Percentiles rank a stretch among this genome's conserved stretches.
Evolutionary conservation across 2,113 vertebrate genomes (phyloP).

Genomic region (Lethenteron camtschaticum): DNA sequence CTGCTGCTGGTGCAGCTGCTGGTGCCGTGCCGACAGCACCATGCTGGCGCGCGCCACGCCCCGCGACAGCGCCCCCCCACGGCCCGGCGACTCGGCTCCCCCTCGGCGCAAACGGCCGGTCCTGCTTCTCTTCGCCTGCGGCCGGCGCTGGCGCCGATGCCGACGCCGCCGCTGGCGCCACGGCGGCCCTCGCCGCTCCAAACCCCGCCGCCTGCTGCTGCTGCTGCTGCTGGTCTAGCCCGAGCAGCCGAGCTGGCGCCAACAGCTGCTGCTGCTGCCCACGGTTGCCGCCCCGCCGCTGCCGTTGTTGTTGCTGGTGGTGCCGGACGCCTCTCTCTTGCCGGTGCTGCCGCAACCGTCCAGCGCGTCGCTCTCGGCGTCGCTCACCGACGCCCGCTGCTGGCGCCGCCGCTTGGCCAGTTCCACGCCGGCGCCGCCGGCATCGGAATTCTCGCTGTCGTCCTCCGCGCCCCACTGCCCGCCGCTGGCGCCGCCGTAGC

Average conservation of each 20-base stretch:
- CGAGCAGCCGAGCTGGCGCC: conserved; percentile 49
- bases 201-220: conserved; percentile 47
- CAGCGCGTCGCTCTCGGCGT: conserved; percentile 1
- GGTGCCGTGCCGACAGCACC: conserved; percentile 20
- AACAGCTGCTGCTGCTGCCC: conserved; percentile 15
- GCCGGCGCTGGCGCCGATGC: too few relatives aligned
- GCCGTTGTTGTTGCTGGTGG: background rate
- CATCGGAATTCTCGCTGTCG: conserved; percentile 72
- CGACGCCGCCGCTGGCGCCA: background rate
- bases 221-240: conserved; percentile 65
- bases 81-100: conserved; percentile 55
- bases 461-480: conserved; percentile 62
- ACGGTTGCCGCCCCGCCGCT: background rate
- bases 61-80: conserved; percentile 25
- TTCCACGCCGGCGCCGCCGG: conserved; percentile 31
- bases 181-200: too few relatives aligned
- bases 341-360: too few relatives aligned
- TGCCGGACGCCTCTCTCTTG: too few relatives aligned
- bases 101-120: conserved; percentile 20
- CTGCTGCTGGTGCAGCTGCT: conserved; percentile 23
- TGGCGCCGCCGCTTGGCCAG: too few relatives aligned
- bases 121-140: background rate
- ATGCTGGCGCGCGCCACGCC: conserved; percentile 10
- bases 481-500: conserved; percentile 53
- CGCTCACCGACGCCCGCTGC: conserved; percentile 3